These are phyloP conservation scores for Parapsyche elsis DNA, from an alignment of 1,140 invertebrate species.

Conservation along the genomic window DNA sequence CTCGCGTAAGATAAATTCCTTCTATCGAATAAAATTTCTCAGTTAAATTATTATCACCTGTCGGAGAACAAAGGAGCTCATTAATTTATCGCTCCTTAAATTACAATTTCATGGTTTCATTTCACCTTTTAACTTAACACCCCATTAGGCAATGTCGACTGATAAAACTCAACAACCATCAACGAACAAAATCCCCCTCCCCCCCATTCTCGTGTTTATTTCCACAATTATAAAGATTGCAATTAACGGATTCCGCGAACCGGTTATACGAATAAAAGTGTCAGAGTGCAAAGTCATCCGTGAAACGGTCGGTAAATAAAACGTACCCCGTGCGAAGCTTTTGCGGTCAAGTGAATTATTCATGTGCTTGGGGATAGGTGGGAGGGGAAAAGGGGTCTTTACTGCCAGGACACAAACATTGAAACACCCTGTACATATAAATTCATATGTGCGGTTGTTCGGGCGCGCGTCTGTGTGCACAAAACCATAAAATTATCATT, in stretches of 20 bases:
- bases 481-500: no score
- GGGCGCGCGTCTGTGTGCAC: not conserved
- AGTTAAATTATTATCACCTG: slow-evolving; percentile 45
- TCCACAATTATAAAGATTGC: not conserved
- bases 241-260: not conserved
- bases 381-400: no score
- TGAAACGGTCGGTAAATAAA: slow-evolving; percentile 35
- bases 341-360: slow-evolving; percentile 35
- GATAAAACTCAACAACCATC: slow-evolving; percentile 28
- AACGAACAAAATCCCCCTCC: no score
- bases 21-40: slow-evolving; percentile 39
- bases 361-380: no score
- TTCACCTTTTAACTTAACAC: slow-evolving; percentile 45
- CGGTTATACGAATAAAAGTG: not conserved
- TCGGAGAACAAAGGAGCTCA: slow-evolving; percentile 40
- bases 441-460: not conserved
- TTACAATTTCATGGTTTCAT: slow-evolving; percentile 42
- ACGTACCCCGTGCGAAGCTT: slow-evolving; percentile 15
- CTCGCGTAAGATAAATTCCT: slow-evolving; percentile 25
- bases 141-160: slow-evolving; percentile 30
- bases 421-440: slow-evolving; percentile 1
- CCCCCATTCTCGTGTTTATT: slow-evolving; percentile 16
- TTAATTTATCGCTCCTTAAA: slow-evolving; percentile 45
- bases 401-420: not conserved
- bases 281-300: slow-evolving; percentile 33